These are phyloP conservation scores for Hyla sarda DNA, from an alignment of 2,113 vertebrate genomes.

Conservation along the genomic window DNA sequence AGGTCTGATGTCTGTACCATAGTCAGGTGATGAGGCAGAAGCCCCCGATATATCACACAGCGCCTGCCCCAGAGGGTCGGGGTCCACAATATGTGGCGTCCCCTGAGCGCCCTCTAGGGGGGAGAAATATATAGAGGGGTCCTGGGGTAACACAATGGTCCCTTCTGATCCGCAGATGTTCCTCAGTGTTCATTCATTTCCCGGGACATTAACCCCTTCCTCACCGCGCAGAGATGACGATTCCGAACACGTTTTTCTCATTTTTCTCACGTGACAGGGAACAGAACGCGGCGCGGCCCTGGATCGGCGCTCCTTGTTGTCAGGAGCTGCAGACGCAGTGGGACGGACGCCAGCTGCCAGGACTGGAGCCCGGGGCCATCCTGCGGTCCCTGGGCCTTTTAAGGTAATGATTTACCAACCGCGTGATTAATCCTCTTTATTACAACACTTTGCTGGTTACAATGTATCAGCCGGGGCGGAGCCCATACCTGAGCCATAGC, in stretches of 20 bases:
- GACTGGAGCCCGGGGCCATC: neutral
- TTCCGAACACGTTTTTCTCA: neutral
- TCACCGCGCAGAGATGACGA: neutral
- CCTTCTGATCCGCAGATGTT: too few species aligned
- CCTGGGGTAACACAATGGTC: too few species aligned
- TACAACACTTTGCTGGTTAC: neutral
- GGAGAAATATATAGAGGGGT: too few species aligned
- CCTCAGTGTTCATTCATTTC: neutral
- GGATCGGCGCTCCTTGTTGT: neutral
- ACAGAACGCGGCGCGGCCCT: too few species aligned
- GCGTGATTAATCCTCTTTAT: conserved; percentile 34
- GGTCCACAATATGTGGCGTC: too few species aligned
- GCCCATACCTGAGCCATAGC: conserved; percentile 10
- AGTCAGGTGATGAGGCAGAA: too few species aligned
- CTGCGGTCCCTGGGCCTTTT: neutral
- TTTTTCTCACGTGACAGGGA: too few species aligned
- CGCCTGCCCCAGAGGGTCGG: too few species aligned
- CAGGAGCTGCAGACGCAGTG: neutral
- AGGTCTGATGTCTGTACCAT: too few species aligned
- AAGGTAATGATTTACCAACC: conserved; percentile 38
- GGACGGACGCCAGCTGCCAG: neutral
- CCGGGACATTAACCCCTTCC: neutral
- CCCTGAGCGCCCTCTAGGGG: too few species aligned
- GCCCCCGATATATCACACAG: too few species aligned
- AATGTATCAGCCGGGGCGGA: neutral